Conservation (phyloP, 2,888 invertebrate genomes). For the Drosophila prolongata region DNA sequence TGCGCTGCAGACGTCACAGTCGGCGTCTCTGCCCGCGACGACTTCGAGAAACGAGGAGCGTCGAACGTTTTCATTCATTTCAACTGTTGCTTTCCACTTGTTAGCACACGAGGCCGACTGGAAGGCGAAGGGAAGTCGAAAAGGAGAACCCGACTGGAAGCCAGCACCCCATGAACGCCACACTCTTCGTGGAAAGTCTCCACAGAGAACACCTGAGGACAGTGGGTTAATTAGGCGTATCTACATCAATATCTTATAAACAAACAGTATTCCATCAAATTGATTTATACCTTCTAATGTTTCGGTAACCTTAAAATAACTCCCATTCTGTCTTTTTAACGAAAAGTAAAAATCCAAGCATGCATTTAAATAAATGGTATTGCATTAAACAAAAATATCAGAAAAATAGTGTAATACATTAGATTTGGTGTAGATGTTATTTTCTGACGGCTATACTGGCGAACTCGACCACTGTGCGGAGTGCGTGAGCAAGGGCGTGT, state of each 20-base stretch:
- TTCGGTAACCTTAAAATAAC: too few relatives aligned
- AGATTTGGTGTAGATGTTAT: too few relatives aligned
- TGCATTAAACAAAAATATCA: too few relatives aligned
- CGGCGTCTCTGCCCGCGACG: conserved; percentile 1
- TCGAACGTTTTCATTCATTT: conserved; percentile 63
- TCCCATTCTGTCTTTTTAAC: too few relatives aligned
- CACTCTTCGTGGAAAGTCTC: conserved; percentile 4
- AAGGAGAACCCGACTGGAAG: conserved; percentile 19
- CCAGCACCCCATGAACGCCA: not conserved
- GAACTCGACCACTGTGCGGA: not conserved
- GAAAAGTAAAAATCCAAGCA: too few relatives aligned
- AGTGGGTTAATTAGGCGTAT: not conserved
- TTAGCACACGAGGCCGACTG: conserved; percentile 68
- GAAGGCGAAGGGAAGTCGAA: conserved; percentile 23
- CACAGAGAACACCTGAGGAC: conserved; percentile 18
- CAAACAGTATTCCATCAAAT: too few relatives aligned
- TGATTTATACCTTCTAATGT: too few relatives aligned
- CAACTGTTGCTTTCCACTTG: conserved; percentile 83
- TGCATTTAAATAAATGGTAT: too few relatives aligned
- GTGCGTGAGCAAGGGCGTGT: conserved; percentile 19
- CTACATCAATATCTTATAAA: too few relatives aligned
- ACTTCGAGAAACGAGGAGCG: conserved; percentile 24
- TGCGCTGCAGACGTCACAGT: conserved; percentile 19
- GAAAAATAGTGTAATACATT: too few relatives aligned
- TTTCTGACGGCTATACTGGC: too few relatives aligned